Conservation (phyloP, 2,888 invertebrate species). For the Leptopilina syphax region DNA sequence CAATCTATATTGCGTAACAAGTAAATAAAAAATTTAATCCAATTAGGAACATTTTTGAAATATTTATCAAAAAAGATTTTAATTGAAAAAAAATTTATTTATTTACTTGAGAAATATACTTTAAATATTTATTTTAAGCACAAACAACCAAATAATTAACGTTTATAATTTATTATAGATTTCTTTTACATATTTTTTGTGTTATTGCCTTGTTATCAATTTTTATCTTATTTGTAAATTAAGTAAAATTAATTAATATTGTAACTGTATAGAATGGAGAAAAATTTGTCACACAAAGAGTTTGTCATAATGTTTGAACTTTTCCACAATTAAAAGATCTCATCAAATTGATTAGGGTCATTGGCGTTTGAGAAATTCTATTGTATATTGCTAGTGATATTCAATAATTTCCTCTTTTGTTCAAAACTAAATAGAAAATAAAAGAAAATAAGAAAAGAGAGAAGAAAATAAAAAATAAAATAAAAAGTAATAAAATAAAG, state of each 20-base stretch:
- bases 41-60: neutral
- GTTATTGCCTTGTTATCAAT: no score
- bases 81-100: neutral
- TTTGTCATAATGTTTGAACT: neutral
- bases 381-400: neutral
- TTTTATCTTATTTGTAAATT: no score
- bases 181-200: no score
- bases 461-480: neutral
- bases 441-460: neutral
- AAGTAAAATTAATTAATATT: no score
- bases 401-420: neutral
- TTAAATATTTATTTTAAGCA: neutral
- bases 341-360: constrained; percentile 50
- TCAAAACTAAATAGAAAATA: neutral
- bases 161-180: neutral
- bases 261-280: no score
- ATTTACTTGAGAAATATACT: neutral
- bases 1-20: neutral
- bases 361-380: constrained; percentile 53
- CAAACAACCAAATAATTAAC: neutral
- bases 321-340: constrained; percentile 32
- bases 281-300: neutral
- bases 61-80: neutral
- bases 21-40: neutral
- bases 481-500: no score